A percentile compares a stretch with the other conserved stretches of the same genome.
Evolutionary conservation across 2,888 invertebrate species (phyloP).

Genomic region (Volucella zonaria): DNA sequence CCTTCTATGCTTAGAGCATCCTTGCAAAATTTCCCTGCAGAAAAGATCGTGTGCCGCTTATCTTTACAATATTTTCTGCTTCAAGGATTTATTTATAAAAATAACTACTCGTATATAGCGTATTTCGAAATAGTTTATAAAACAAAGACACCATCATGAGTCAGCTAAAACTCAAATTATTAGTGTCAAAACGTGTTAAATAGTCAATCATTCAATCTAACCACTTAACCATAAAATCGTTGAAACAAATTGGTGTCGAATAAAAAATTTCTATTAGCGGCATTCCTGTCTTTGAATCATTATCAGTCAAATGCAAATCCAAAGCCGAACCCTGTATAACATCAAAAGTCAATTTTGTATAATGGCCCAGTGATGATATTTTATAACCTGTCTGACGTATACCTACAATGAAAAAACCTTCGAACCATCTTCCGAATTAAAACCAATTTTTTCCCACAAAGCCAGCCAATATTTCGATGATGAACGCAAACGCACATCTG

Average conservation of each 20-base stretch:
- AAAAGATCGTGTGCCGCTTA: too few relatives aligned
- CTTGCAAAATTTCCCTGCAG: too few relatives aligned
- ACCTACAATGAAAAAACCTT: slow-evolving; percentile 23
- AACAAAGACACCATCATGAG: too few relatives aligned
- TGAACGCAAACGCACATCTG: slow-evolving; percentile 11
- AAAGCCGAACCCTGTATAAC: slow-evolving; percentile 34
- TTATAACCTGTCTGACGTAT: slow-evolving; percentile 8
- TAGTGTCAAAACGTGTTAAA: too few relatives aligned
- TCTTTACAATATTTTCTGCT: too few relatives aligned
- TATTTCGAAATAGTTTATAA: too few relatives aligned
- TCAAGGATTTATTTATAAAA: too few relatives aligned
- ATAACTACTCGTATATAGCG: too few relatives aligned
- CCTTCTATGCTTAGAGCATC: too few relatives aligned
- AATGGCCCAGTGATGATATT: not conserved
- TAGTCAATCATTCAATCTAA: not conserved
- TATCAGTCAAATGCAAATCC: slow-evolving; percentile 27
- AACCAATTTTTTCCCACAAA: slow-evolving; percentile 35
- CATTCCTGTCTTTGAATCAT: slow-evolving; percentile 24
- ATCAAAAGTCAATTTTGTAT: slow-evolving; percentile 51
- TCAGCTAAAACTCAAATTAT: too few relatives aligned
- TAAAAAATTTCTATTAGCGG: slow-evolving; percentile 24
- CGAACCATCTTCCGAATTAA: slow-evolving; percentile 1
- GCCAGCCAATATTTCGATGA: slow-evolving; percentile 18
- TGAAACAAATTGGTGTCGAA: slow-evolving; percentile 36
- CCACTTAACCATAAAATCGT: slow-evolving; percentile 6